phyloP scores from a whole-genome alignment of 2,797 vertebrate genomes.

The Gymnoscopelus braueri region DNA sequence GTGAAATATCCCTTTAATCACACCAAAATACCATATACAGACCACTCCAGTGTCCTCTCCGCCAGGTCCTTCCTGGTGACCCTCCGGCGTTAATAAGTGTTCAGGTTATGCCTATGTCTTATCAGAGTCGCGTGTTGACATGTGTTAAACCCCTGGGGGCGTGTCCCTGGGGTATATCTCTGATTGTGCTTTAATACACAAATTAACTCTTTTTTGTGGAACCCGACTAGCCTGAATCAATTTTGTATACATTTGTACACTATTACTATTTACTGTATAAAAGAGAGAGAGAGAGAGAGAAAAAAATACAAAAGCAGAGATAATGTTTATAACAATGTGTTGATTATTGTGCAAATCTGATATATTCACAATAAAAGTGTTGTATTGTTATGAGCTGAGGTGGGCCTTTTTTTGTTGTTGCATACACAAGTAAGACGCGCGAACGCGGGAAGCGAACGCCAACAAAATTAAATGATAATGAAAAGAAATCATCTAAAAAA shows the following conservation, averaged over 20 bases:
- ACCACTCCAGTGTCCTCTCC: slow-evolving; percentile 50
- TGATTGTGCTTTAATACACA: slow-evolving; percentile 90
- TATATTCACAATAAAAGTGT: slow-evolving; percentile 99
- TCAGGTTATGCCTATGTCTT: slow-evolving; percentile 80
- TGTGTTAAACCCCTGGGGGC: slow-evolving; percentile 80
- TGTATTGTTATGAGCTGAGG: slow-evolving; percentile 87
- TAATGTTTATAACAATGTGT: slow-evolving; percentile 95
- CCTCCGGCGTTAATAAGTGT: slow-evolving; percentile 60
- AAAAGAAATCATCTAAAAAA: too few relatives aligned
- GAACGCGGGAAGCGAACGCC: too few relatives aligned
- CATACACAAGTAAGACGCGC: too few relatives aligned
- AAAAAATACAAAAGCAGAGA: slow-evolving; percentile 63
- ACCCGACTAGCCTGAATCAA: slow-evolving; percentile 90
- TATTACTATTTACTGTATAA: slow-evolving; percentile 89
- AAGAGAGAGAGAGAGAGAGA: slow-evolving; percentile 71
- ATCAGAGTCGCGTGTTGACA: slow-evolving; percentile 83
- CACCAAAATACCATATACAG: too few relatives aligned
- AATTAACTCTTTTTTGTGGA: slow-evolving; percentile 96
- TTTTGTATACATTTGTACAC: slow-evolving; percentile 99
- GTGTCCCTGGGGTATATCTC: slow-evolving; percentile 78
- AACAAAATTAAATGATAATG: too few relatives aligned
- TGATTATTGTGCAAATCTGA: slow-evolving; percentile 96
- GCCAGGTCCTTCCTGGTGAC: slow-evolving; percentile 52
- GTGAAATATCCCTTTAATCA: too few relatives aligned
- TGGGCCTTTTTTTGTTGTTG: background rate